Conservation (phyloP, 2,888 invertebrate species). For the Neuroscelio doddi region DNA sequence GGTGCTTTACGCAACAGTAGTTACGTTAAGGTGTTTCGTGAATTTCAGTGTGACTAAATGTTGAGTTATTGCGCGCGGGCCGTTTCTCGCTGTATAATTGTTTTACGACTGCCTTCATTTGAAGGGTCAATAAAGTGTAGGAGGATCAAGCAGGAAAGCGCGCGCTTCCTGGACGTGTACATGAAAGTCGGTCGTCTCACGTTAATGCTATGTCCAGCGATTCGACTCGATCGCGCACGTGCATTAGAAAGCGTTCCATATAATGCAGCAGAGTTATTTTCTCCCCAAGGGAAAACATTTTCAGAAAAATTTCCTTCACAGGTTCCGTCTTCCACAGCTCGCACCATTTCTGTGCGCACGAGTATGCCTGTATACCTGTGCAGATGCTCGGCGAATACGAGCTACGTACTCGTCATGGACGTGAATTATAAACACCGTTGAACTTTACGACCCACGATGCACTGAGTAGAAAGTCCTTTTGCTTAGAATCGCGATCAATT, state of each 20-base stretch:
- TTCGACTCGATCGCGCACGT: neutral
- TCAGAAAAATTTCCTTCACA: slow-evolving; percentile 33
- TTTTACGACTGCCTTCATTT: too few species aligned
- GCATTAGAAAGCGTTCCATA: slow-evolving; percentile 51
- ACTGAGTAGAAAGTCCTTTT: slow-evolving; percentile 45
- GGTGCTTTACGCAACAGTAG: too few species aligned
- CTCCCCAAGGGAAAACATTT: slow-evolving; percentile 39
- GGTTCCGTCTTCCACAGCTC: slow-evolving; percentile 6
- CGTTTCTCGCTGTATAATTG: too few species aligned
- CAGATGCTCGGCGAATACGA: too few species aligned
- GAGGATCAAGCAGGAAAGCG: slow-evolving; percentile 15
- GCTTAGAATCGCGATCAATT: slow-evolving; percentile 35
- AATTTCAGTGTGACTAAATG: too few species aligned
- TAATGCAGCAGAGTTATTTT: slow-evolving; percentile 36
- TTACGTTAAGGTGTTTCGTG: too few species aligned
- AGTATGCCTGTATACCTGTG: slow-evolving; percentile 8
- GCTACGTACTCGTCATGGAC: slow-evolving; percentile 16
- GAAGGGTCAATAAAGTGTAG: too few species aligned
- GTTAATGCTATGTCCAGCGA: neutral
- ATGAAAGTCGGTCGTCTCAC: slow-evolving; percentile 2
- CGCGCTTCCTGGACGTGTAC: slow-evolving; percentile 11
- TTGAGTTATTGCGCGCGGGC: too few species aligned
- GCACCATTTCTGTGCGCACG: slow-evolving; percentile 10
- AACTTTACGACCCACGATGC: slow-evolving; percentile 36
- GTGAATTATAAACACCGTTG: slow-evolving; percentile 39